These are phyloP conservation scores for Teleogryllus occipitalis DNA, from an alignment of 1,140 invertebrate genomes.

Conservation along the genomic window DNA sequence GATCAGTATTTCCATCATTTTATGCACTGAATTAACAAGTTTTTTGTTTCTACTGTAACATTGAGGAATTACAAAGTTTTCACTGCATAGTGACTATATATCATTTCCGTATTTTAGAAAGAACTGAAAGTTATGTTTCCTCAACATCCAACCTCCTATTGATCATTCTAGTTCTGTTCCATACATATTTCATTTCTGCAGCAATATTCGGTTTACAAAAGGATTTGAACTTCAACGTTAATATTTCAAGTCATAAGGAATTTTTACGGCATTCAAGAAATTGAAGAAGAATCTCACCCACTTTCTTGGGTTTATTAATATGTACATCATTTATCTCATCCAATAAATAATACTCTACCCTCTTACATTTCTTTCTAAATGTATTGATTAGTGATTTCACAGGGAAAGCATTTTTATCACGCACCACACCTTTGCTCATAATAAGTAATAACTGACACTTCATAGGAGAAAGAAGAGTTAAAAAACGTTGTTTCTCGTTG, in stretches of 20 bases:
- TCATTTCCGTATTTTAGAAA: no score
- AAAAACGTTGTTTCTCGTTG: neutral
- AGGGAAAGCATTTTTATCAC: neutral
- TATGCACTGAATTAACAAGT: no score
- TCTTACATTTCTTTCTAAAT: neutral
- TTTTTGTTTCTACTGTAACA: no score
- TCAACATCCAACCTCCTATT: no score
- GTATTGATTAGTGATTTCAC: neutral
- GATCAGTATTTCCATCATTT: no score
- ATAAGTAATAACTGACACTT: neutral
- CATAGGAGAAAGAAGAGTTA: neutral
- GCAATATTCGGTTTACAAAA: no score
- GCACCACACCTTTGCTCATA: neutral
- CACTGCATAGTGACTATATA: no score
- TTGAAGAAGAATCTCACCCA: neutral
- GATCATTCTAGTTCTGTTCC: no score
- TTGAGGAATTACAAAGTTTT: no score
- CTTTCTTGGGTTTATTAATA: neutral
- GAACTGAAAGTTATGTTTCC: no score
- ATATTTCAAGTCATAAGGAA: neutral
- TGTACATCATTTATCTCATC: neutral
- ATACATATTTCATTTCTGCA: no score
- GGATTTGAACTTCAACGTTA: no score
- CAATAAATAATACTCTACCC: neutral
- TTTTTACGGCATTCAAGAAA: neutral